These are phyloP conservation scores for Hirtodrosophila alboralis DNA, from an alignment of 2,888 invertebrate species.

Conservation along the genomic window DNA sequence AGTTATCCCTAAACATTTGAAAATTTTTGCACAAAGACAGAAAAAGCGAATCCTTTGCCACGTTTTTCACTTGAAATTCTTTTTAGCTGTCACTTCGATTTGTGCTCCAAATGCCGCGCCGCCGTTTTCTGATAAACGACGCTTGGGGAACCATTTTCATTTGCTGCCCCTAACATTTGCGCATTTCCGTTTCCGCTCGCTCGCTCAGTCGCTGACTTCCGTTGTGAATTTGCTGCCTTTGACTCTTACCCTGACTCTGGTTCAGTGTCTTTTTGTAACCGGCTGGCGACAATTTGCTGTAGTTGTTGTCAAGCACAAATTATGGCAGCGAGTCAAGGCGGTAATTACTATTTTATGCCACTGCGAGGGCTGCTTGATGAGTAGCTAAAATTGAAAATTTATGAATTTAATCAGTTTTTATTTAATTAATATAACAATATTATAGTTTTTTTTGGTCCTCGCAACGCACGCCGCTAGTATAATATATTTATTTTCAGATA, in stretches of 20 bases:
- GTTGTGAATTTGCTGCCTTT: constrained; percentile 30
- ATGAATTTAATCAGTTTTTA: too few species aligned
- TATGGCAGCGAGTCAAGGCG: constrained; percentile 49
- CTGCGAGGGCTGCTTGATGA: constrained; percentile 15
- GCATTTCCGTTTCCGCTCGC: constrained; percentile 75
- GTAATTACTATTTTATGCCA: constrained; percentile 67
- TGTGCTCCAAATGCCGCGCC: constrained; percentile 27
- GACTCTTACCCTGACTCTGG: not conserved
- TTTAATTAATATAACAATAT: not conserved
- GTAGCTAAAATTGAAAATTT: not conserved
- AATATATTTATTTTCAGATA: too few species aligned
- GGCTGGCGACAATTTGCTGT: constrained; percentile 50
- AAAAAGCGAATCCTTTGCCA: constrained; percentile 25
- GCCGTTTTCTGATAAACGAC: constrained; percentile 52
- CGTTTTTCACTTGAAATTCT: constrained; percentile 15
- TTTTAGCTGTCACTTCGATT: constrained; percentile 37
- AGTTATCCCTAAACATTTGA: too few species aligned
- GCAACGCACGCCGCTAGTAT: too few species aligned
- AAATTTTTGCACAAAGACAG: constrained; percentile 16
- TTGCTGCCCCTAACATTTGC: constrained; percentile 65
- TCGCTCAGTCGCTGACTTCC: constrained; percentile 47
- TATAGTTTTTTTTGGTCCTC: too few species aligned
- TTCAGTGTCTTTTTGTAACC: constrained; percentile 6
- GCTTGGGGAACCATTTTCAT: constrained; percentile 72
- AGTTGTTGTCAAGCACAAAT: constrained; percentile 37